These are phyloP conservation scores for Probosciger aterrimus DNA, from an alignment of 2,113 vertebrate genomes.

Conservation along the genomic window DNA sequence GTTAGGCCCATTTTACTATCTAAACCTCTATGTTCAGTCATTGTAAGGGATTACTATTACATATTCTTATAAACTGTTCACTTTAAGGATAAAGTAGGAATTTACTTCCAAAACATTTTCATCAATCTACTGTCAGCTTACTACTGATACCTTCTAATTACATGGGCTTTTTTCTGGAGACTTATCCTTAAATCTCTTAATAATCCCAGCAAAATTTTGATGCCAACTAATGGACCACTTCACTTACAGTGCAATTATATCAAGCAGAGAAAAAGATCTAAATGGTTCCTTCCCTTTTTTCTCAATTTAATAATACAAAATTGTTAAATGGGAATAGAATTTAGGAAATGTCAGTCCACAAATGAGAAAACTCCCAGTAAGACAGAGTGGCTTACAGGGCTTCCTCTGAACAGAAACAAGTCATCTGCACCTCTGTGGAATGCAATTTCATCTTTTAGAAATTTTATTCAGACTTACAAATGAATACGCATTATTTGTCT, in stretches of 20 bases:
- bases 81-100: conserved; percentile 67
- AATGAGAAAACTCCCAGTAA: not conserved
- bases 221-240: conserved; percentile 38
- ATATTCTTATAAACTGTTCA: conserved; percentile 63
- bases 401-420: not conserved
- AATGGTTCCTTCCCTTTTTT: not conserved
- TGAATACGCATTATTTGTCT: not conserved
- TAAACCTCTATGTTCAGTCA: conserved; percentile 11
- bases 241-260: not conserved
- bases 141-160: conserved; percentile 68
- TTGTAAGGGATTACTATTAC: conserved; percentile 40
- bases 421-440: not conserved
- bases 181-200: conserved; percentile 63
- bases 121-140: conserved; percentile 38
- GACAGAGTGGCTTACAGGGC: not conserved
- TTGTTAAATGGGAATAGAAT: not conserved
- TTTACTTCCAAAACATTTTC: conserved; percentile 68
- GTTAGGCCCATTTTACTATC: conserved; percentile 49
- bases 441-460: conserved; percentile 14
- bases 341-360: not conserved
- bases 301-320: not conserved
- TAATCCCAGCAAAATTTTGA: conserved; percentile 63
- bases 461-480: not conserved
- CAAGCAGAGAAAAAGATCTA: not conserved
- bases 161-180: conserved; percentile 30